phyloP scores from a whole-genome alignment of 1,140 invertebrate genomes.

The Bombus waltoni region DNA sequence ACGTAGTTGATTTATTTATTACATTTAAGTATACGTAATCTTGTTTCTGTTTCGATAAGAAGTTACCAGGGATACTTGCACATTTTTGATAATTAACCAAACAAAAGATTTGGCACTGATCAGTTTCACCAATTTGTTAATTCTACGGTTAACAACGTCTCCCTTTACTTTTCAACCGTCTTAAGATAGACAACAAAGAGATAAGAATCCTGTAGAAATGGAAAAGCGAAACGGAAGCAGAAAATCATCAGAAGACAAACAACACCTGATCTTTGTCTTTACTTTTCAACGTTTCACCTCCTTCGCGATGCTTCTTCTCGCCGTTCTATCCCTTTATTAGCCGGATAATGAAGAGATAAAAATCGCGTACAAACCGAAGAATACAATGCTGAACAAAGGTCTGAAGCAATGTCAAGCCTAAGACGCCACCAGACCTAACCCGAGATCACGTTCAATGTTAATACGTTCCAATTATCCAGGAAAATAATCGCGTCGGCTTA shows the following conservation, averaged over 20 bases:
- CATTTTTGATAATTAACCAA: background rate
- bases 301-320: background rate
- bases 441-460: background rate
- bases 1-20: background rate
- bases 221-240: background rate
- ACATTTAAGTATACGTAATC: too few relatives aligned
- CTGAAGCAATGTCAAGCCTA: background rate
- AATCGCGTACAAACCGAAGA: background rate
- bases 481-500: slow-evolving; percentile 19
- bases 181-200: background rate
- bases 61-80: background rate
- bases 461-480: slow-evolving; percentile 11
- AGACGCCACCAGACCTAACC: too few relatives aligned
- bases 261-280: background rate
- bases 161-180: background rate
- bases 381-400: background rate
- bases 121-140: background rate
- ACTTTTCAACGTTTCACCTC: background rate
- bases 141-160: background rate
- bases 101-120: too few relatives aligned
- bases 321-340: background rate
- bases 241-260: background rate
- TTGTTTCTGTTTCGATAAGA: background rate
- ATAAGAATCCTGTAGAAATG: background rate
- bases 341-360: background rate